Percentiles rank a stretch among this genome's conserved stretches.
Evolutionary conservation across 92 coral and sea anemone genomes (phyloP).

Genomic region (Epizoanthus fatuus): DNA sequence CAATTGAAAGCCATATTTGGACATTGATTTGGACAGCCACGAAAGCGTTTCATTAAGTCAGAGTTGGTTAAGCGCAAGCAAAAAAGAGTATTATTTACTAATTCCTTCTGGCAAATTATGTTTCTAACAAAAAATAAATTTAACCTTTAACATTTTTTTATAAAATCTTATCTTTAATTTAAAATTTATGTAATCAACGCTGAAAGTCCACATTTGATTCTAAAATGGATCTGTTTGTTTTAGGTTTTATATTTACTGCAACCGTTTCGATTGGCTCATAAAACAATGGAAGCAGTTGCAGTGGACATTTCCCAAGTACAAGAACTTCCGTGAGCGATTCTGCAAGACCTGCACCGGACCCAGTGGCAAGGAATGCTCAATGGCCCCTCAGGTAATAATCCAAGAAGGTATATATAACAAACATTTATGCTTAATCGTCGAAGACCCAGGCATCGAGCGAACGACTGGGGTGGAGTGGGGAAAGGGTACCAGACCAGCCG

Average conservation of each 20-base stretch:
- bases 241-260: conserved; percentile 38
- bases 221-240: background rate
- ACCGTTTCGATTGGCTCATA: conserved; percentile 51
- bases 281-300: conserved; percentile 59
- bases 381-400: conserved; percentile 24
- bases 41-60: background rate
- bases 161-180: too few relatives aligned
- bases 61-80: too few relatives aligned
- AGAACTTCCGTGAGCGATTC: conserved; percentile 48
- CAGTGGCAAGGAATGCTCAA: conserved; percentile 52
- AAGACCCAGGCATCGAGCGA: too few relatives aligned
- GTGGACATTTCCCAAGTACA: conserved; percentile 44
- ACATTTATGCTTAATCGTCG: background rate
- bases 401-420: background rate
- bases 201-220: too few relatives aligned
- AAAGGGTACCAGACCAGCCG: too few relatives aligned
- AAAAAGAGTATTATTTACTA: too few relatives aligned
- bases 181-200: too few relatives aligned
- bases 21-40: background rate
- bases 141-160: too few relatives aligned
- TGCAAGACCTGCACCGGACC: conserved; percentile 62
- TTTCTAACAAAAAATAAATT: too few relatives aligned
- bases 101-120: too few relatives aligned
- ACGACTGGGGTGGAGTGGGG: too few relatives aligned
- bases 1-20: too few relatives aligned